Conservation (phyloP, 2,797 vertebrate genomes). For the Mycteria americana region DNA sequence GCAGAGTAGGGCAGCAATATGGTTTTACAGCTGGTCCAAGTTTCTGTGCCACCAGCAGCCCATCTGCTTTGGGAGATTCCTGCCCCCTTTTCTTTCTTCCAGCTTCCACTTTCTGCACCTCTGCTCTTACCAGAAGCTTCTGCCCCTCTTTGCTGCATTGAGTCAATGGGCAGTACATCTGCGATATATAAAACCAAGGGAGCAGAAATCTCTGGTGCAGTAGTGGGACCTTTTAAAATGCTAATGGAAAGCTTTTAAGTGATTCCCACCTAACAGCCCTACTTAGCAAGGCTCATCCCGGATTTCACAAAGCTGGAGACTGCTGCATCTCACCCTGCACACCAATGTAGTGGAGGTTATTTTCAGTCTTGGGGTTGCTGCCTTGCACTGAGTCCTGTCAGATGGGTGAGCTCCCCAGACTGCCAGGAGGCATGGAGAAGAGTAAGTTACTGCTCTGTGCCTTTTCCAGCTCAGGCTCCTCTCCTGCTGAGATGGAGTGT, state of each 20-base stretch:
- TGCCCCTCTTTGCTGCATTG: background rate
- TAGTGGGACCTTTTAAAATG: background rate
- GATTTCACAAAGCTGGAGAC: background rate
- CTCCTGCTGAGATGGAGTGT: conserved; percentile 12
- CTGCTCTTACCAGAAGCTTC: background rate
- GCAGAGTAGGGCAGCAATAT: background rate
- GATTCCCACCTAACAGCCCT: background rate
- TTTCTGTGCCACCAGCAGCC: background rate
- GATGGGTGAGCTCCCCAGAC: background rate
- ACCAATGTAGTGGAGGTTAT: background rate
- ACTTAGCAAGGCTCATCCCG: background rate
- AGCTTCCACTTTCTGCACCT: background rate
- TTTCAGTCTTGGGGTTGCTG: background rate
- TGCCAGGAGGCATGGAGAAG: background rate
- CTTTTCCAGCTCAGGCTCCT: conserved; percentile 28
- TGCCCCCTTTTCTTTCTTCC: background rate
- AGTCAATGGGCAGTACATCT: background rate
- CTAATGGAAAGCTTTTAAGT: background rate
- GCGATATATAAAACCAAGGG: background rate
- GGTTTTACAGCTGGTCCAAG: background rate
- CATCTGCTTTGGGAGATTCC: background rate
- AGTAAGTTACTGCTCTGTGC: background rate
- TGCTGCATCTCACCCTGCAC: background rate
- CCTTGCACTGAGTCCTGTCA: background rate
- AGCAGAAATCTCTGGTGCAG: background rate